Evolutionary conservation across 2,888 invertebrate species (phyloP).

Genomic region (Melinopterus prodromus): DNA sequence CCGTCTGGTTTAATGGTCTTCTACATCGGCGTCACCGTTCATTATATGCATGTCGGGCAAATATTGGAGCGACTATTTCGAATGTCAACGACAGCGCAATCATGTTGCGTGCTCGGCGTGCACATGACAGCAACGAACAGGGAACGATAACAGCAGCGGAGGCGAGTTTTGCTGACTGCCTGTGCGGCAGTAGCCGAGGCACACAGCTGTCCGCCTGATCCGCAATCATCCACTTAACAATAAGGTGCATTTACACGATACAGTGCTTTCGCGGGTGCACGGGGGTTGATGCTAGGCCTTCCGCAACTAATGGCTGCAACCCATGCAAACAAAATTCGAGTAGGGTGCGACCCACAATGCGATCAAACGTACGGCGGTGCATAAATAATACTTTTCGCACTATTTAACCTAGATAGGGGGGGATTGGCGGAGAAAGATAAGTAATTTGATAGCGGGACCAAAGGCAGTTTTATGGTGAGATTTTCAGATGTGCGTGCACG

Average conservation of each 20-base stretch:
- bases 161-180: background rate
- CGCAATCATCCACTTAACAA: constrained; percentile 49
- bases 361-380: constrained; percentile 21
- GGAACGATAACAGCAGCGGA: constrained; percentile 9
- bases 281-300: constrained; percentile 15
- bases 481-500: background rate
- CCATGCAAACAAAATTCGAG: constrained; percentile 27
- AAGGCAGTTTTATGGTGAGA: background rate
- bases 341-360: constrained; percentile 20
- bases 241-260: constrained; percentile 51
- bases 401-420: constrained; percentile 18
- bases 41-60: constrained; percentile 28
- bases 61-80: constrained; percentile 24
- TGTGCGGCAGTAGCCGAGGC: constrained; percentile 26
- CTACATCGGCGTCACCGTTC: constrained; percentile 33
- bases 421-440: background rate
- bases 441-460: background rate
- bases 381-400: constrained; percentile 24
- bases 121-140: constrained; percentile 27
- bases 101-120: constrained; percentile 24
- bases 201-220: constrained; percentile 48
- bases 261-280: constrained; percentile 38
- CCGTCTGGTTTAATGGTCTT: constrained; percentile 19
- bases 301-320: constrained; percentile 22
- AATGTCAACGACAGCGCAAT: constrained; percentile 26